phyloP scores from a whole-genome alignment of 2,797 vertebrate genomes.

The Myotis myotis region DNA sequence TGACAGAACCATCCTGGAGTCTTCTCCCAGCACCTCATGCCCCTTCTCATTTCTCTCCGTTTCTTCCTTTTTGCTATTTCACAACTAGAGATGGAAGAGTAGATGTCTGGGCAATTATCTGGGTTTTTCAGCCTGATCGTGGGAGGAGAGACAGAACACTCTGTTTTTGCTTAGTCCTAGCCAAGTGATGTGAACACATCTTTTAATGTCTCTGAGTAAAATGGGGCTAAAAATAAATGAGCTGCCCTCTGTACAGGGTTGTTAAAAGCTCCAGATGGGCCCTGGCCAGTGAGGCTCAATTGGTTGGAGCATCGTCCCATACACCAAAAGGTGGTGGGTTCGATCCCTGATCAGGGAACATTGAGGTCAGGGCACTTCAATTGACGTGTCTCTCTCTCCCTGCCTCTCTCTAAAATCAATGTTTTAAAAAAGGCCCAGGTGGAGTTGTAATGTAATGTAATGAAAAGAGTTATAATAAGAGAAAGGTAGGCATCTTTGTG shows the following conservation, averaged over 20 bases:
- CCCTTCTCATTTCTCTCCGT: neutral
- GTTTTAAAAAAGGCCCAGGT: neutral
- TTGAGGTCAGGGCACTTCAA: neutral
- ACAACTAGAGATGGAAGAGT: neutral
- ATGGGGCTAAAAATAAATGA: neutral
- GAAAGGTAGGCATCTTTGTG: neutral
- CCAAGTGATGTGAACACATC: neutral
- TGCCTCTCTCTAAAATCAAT: neutral
- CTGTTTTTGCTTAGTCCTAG: neutral
- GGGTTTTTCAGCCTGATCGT: neutral
- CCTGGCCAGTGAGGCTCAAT: neutral
- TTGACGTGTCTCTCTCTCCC: neutral
- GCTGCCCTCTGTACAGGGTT: neutral
- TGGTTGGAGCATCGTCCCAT: neutral
- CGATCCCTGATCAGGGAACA: neutral
- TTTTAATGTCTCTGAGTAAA: neutral
- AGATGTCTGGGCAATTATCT: neutral
- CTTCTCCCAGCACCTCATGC: neutral
- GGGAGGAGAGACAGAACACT: slow-evolving; percentile 1
- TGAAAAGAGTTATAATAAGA: neutral
- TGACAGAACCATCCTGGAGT: neutral
- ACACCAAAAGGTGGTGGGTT: neutral
- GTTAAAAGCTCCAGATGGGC: neutral
- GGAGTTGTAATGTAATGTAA: neutral
- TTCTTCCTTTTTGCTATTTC: neutral